Conservation (phyloP, 2,113 vertebrate genomes). For the Picathartes gymnocephalus region DNA sequence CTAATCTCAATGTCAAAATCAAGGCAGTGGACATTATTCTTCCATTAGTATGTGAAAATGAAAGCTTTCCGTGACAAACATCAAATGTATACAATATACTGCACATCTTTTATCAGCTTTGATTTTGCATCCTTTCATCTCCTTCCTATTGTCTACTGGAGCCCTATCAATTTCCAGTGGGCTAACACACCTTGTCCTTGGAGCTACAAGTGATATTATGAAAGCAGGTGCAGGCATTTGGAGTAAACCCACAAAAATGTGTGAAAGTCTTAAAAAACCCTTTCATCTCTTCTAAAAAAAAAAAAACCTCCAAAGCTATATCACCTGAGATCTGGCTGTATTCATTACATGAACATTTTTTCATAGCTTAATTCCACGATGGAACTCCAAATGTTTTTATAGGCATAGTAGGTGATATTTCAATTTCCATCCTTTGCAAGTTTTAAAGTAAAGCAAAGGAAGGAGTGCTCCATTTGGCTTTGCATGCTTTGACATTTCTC, state of each 20-base stretch:
- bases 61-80: neutral
- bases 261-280: neutral
- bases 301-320: neutral
- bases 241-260: neutral
- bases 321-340: neutral
- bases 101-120: neutral
- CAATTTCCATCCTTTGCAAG: neutral
- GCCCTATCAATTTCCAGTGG: neutral
- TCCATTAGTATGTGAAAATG: neutral
- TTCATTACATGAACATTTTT: neutral
- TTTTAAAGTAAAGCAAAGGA: neutral
- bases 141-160: neutral
- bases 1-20: neutral
- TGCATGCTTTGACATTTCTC: neutral
- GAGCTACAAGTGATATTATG: neutral
- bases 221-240: neutral
- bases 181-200: neutral
- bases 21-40: neutral
- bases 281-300: neutral
- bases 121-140: neutral
- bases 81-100: rapidly evolving
- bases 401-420: neutral
- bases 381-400: neutral
- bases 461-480: neutral
- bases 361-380: neutral